phyloP scores from a whole-genome alignment of 2,888 invertebrate species.

The Agrotis clavis region DNA sequence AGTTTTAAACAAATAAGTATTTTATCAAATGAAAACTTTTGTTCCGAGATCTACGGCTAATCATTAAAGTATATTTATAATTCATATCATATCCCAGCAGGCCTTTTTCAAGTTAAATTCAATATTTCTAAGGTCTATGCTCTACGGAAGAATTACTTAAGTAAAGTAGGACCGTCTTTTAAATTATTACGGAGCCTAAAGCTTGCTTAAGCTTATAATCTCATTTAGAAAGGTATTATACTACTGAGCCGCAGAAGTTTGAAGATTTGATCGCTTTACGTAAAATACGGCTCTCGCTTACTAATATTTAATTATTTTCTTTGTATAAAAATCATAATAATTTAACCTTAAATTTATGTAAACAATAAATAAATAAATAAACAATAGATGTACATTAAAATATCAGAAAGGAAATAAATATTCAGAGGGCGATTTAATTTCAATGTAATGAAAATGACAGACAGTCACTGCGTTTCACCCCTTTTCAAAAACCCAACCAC shows the following conservation, averaged over 20 bases:
- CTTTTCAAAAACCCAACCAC: not conserved
- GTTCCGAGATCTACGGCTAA: not conserved
- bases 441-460: not conserved
- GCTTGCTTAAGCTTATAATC: conserved; percentile 28
- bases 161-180: not conserved
- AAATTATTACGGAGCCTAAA: conserved; percentile 5
- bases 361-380: no score
- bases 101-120: not conserved
- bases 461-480: not conserved
- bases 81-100: not conserved
- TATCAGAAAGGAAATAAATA: no score
- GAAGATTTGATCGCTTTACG: not conserved
- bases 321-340: no score
- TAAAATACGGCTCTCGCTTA: not conserved
- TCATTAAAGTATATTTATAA: not conserved
- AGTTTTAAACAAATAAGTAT: not conserved
- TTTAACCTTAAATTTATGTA: no score
- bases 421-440: no score
- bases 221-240: conserved; percentile 9
- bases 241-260: not conserved
- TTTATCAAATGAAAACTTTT: not conserved
- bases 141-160: conserved; percentile 11
- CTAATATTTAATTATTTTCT: not conserved
- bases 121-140: not conserved
- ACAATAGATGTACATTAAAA: no score